Conservation (phyloP, 53 echinoderm and acorn worm genomes). For the Stichopus horrens region DNA sequence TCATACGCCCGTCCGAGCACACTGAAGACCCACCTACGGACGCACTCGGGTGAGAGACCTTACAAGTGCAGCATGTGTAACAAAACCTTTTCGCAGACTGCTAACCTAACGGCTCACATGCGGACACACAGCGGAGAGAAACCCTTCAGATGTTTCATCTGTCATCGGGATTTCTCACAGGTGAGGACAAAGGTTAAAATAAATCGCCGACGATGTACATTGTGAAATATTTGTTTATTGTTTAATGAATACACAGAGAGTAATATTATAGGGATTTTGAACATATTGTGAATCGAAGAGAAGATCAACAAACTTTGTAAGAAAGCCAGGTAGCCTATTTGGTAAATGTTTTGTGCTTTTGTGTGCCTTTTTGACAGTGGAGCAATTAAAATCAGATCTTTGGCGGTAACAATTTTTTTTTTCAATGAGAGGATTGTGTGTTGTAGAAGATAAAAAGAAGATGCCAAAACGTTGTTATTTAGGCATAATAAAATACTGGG, state of each 20-base stretch:
- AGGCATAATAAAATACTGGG: too few relatives aligned
- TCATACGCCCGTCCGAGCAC: slow-evolving; percentile 91
- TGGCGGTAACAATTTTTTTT: too few relatives aligned
- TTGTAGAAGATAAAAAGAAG: too few relatives aligned
- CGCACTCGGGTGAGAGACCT: slow-evolving; percentile 84
- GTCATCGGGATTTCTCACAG: slow-evolving; percentile 88
- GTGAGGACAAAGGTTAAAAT: slow-evolving; percentile 28
- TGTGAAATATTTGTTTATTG: background rate
- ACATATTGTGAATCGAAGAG: background rate
- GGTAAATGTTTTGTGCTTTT: too few relatives aligned
- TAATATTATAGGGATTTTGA: background rate
- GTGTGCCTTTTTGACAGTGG: too few relatives aligned
- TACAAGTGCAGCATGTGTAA: slow-evolving; percentile 76
- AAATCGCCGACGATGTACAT: background rate
- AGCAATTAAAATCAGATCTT: too few relatives aligned
- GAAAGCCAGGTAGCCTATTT: background rate
- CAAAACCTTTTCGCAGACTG: slow-evolving; percentile 89
- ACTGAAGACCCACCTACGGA: slow-evolving; percentile 78
- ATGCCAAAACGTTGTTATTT: too few relatives aligned
- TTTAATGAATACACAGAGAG: background rate
- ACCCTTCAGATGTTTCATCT: slow-evolving; percentile 77
- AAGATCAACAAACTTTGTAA: background rate
- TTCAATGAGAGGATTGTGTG: too few relatives aligned
- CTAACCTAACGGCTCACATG: slow-evolving; percentile 89
- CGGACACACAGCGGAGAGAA: slow-evolving; percentile 90